Evolutionary conservation across 2,113 vertebrate species (phyloP).

Genomic region (Cynoglossus semilaevis): DNA sequence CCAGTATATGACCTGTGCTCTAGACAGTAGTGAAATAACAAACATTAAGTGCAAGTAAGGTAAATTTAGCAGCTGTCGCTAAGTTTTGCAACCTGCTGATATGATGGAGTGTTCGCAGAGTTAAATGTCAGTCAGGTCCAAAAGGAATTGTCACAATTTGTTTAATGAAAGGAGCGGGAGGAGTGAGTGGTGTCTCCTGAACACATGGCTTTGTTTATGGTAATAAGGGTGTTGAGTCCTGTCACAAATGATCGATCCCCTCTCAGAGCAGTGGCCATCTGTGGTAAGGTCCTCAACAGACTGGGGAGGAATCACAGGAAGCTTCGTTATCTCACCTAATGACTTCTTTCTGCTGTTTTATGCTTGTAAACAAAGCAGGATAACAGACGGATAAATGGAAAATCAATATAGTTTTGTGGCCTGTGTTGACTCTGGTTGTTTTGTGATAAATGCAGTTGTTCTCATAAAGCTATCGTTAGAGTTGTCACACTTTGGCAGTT

Average conservation of each 20-base stretch:
- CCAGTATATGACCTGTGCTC: too few species aligned
- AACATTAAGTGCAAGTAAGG: too few species aligned
- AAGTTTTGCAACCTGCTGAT: not conserved
- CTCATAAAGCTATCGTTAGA: conserved; percentile 16
- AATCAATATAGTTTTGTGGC: conserved; percentile 30
- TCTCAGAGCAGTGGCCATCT: conserved; percentile 61
- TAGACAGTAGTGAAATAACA: not conserved
- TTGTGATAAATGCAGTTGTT: conserved; percentile 30
- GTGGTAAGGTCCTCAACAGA: conserved; percentile 35
- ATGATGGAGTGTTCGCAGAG: not conserved
- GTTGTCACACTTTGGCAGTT: conserved; percentile 12
- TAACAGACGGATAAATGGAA: conserved; percentile 28
- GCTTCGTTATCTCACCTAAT: not conserved
- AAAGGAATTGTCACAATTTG: conserved; percentile 28
- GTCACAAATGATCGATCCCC: conserved; percentile 69
- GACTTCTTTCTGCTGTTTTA: conserved; percentile 6
- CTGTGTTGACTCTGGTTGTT: not conserved
- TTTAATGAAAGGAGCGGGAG: conserved; percentile 1
- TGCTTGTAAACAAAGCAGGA: conserved; percentile 30
- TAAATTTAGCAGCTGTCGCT: not conserved
- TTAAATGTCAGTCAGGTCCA: conserved; percentile 28
- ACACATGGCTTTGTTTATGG: conserved; percentile 55
- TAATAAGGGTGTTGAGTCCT: conserved; percentile 48
- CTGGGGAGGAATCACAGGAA: conserved; percentile 25
- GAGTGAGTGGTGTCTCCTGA: conserved; percentile 31